Base-by-base conservation (phyloP, 2,888 invertebrate species). In the Boloria euphrosyne region DNA sequence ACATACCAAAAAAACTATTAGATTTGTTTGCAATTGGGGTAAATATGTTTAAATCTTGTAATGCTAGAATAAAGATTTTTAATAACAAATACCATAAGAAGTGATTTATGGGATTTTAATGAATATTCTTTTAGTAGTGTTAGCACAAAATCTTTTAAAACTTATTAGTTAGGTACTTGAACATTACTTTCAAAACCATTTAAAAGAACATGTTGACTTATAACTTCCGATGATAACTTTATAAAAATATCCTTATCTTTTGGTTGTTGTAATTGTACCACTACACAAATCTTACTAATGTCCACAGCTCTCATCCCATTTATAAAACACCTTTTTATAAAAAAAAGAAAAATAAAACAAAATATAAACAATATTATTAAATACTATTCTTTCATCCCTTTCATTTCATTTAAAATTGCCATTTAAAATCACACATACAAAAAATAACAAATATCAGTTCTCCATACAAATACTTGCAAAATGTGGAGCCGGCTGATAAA, bases 401-500 rank as follows among this genome's bases (percentile, higher is more conserved):
- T 38, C 49, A 59, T 27, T 22, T 57, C n/a, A 27, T 57, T 46
- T 46, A 59, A 4, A 49, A 50, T 31, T 6, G 31, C 14, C 1
- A 31, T 59, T 50, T 59, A 47, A 27, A 49, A 50, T 49, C 49
- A 47, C 31, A 17, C 3, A 17, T 13, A 10, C 47, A 18, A 38
- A 62, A 17, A 13, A 22, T 17, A 44, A 51, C 27, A 47, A 52
- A 27, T 58, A 64, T 58, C 76, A 79, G 77, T 78, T 78, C 77
- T 82, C 79, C 82, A 83, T 81, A 74, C 84, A 69, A 50, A 59
- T 65, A 81, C 85, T 79, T 75, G 77, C 80, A 80, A 75, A 79
- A 80, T 80, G 86, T 88, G 87, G 87, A 89, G 88, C 88, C 87
- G 87, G 87, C 89, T 87, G 80, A 84, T 82, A 80, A 84, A 80